Evolutionary conservation across 1,140 invertebrate genomes (phyloP), one percentile per base, ranked within the genome.

Genomic region (Agraylea sexmaculata): DNA sequence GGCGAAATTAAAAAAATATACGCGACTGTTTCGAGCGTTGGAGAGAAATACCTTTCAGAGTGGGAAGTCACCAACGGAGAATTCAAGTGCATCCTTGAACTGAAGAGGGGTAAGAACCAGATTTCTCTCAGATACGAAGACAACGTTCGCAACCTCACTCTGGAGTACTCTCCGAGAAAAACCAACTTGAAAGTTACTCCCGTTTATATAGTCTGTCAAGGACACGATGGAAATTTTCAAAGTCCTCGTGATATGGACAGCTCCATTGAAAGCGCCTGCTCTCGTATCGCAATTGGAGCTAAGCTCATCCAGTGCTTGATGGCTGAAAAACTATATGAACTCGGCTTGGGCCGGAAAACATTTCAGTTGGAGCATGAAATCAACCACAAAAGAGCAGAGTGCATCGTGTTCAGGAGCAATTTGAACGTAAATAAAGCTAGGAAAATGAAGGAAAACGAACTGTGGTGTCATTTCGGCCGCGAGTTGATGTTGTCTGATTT

Each of bases 321-420:
- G 45, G 86, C 87, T 0, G 87, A 93, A 58, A 92, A 90, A 55
- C 60, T 95, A n/a, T 69, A 73, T 39, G 84, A 91, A 55, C 75
- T 80, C 37, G 83, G 82, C 13, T 75, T 85, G 32, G 75, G 73
- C 3, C 69, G 81, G 37, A 80, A 83, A 64, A 87, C 87, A 1
- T 95, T 94, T 58, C 74, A 80, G 51, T 53, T 94, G 10, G 77
- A 79, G 51, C 60, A 71, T 36, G 74, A 79, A 53, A 53, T 77
- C 2, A 66, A 72, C 49, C 50, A 53, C 10, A 68, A 71, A 52
- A 66, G 69, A 51, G 61, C 70, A 12, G 66, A 72, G 56, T 79
- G 75, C 64, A 69, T 75, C 47, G 64, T 78, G 45, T 87, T 83
- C 65, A 70, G 72, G 47, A 82, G 81, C 53, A 70, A 69, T 36